Base-by-base conservation (phyloP, 2,888 invertebrate genomes). In the Spodoptera exigua region DNA sequence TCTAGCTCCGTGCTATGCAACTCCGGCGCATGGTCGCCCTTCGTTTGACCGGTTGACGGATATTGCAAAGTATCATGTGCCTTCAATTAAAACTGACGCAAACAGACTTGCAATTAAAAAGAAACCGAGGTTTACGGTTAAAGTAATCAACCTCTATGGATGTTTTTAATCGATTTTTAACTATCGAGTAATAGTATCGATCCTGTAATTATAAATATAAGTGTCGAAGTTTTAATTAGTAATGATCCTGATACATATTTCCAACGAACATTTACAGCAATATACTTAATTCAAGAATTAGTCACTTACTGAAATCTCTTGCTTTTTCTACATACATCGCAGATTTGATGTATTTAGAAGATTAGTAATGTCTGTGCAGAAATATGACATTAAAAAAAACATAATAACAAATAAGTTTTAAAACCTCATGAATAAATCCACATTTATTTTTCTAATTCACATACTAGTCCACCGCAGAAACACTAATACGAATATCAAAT, bases 61-160 rank as follows among this genome's bases (percentile, higher is more conserved):
- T 74, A 61, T 82, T 83, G 70, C 82, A 80, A 73, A 74, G 68
- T 75, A 75, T 71, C 69, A 74, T 62, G 66, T 74, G 65, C 68
- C 47, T 63, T 44, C 67, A 68, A 75, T 69, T 72, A 72, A 64
- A 37, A 34, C 45, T 74, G 59, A 51, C 47, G 75, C 49, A 70
- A 70, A 39, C 41, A 21, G 17, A 35, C 18, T 17, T 10, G 53
- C 14, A 61, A 56, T 69, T 56, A 49, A 36, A 74, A 56, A 47
- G n/a, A 48, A 54, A 51, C 71, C 27, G 9, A 51, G 51, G 54
- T 46, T 44, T 59, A 43, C 37, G 40, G 52, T 32, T 53, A 44
- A 16, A 16, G 36, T 27, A 45, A 47, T 52, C 53, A 37, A 17
- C 13, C 46, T 57, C 43, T 56, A 66, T 43, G 32, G 49, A 37